Evolutionary conservation across 1,140 invertebrate species (phyloP), one percentile per base, ranked within the genome.

Genomic region (Papilio glaucus): DNA sequence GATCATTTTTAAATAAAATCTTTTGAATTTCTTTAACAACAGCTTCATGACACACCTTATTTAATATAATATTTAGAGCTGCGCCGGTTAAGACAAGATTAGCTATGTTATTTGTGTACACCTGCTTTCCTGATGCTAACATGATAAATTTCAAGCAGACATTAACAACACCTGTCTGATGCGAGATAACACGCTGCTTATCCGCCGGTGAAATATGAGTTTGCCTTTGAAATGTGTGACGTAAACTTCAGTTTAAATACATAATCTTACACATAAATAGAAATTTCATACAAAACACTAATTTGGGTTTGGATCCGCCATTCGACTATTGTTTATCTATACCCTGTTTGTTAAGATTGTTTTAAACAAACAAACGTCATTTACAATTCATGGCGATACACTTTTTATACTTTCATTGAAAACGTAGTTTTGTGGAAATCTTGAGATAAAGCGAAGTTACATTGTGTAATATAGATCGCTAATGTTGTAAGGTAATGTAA

Each of bases 181-280:
- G 77, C 71, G 77, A 86, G 81, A 86, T 85, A 84, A 88, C 83
- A 87, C 83, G 83, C 82, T 89, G 83, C 85, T 88, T 87, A 87
- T 90, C 81, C 77, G 77, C 77, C 75, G 79, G 81, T 89, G 84
- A 89, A 88, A 90, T 90, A 89, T 90, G 86, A 86, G 6, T 69
- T 49, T 69, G 62, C 37, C 15, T 39, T 39, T 39, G 33, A 65
- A 65, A 65, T 65, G 37, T 65, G 15, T 65, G 62, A 65, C 62
- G 62, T 65, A 39, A 38, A 15, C 33, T 18, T 21, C 29, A 21
- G 33, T 65, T 65, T 57, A 57, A 24, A 57, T 24, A 57, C 49
- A 57, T 4, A n/a, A n/a, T n/a, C 49, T 24, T 24, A 57, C 18
- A 26, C 21, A 9, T 57, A 53, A 24, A 53, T 24, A 24, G 45